These are phyloP conservation scores for Crenuchus spilurus DNA, from an alignment of 2,797 vertebrate species.

Conservation along the genomic window DNA sequence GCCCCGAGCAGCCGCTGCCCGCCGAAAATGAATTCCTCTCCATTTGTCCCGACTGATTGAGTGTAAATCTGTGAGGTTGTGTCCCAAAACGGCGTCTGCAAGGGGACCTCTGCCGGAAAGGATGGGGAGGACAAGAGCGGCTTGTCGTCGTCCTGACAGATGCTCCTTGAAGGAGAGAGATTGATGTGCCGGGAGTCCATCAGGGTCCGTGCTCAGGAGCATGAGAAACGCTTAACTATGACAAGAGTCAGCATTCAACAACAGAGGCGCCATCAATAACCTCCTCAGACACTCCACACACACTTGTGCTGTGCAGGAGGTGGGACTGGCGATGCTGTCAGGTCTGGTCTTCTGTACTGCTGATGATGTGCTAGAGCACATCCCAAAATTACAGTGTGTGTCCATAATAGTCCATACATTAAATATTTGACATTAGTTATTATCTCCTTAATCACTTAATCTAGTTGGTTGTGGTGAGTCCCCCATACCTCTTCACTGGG, in stretches of 20 bases:
- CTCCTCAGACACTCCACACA: conserved; percentile 17
- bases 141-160: conserved; percentile 47
- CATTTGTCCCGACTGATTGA: conserved; percentile 49
- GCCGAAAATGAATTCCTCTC: conserved; percentile 44
- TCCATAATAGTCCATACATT: too few species aligned
- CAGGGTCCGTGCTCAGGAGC: conserved; percentile 32
- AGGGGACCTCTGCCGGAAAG: neutral
- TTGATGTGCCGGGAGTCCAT: conserved; percentile 51
- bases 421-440: too few species aligned
- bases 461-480: too few species aligned
- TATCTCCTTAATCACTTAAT: too few species aligned
- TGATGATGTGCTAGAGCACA: too few species aligned
- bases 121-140: conserved; percentile 10
- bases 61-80: conserved; percentile 40
- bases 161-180: conserved; percentile 38
- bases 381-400: neutral
- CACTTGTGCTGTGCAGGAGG: neutral
- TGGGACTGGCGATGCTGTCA: too few species aligned
- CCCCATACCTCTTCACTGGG: too few species aligned
- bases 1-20: neutral
- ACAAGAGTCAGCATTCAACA: conserved; percentile 36
- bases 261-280: conserved; percentile 43
- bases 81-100: conserved; percentile 23
- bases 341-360: too few species aligned
- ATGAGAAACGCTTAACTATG: conserved; percentile 35